Conservation (phyloP, 2,797 vertebrate genomes). For the Capromys pilorides region DNA sequence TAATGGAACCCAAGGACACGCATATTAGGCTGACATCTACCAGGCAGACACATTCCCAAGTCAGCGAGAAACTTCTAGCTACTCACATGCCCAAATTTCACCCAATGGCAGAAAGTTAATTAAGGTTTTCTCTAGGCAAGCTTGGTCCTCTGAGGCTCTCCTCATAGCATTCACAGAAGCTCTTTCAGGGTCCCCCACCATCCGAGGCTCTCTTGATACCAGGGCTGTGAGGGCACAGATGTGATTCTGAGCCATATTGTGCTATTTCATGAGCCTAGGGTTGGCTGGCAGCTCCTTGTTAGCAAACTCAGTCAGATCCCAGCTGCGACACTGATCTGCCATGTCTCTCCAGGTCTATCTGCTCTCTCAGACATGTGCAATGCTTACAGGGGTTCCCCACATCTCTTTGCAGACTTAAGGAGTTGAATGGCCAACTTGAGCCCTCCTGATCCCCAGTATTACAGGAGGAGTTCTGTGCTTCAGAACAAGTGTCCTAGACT, state of each 20-base stretch:
- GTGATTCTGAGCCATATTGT: fast-evolving
- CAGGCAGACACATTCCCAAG: background rate
- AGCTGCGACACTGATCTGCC: too few relatives aligned
- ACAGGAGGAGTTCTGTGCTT: fast-evolving
- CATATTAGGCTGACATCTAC: too few relatives aligned
- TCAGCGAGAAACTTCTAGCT: background rate
- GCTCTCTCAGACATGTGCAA: background rate
- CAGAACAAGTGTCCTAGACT: background rate
- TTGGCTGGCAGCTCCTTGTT: background rate
- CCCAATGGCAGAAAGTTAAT: background rate
- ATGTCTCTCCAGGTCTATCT: background rate
- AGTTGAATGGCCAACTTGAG: too few relatives aligned
- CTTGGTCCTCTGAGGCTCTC: background rate
- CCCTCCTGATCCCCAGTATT: too few relatives aligned
- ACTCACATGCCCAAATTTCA: too few relatives aligned
- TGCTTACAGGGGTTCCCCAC: fast-evolving
- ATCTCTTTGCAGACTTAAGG: background rate
- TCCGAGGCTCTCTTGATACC: too few relatives aligned
- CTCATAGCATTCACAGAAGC: background rate
- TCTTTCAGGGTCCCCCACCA: too few relatives aligned
- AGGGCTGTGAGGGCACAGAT: fast-evolving
- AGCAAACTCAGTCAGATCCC: background rate
- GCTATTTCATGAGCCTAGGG: background rate
- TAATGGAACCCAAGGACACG: background rate
- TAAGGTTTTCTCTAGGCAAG: background rate